Conservation (phyloP, 2,113 vertebrate genomes). For the Chionomys nivalis region DNA sequence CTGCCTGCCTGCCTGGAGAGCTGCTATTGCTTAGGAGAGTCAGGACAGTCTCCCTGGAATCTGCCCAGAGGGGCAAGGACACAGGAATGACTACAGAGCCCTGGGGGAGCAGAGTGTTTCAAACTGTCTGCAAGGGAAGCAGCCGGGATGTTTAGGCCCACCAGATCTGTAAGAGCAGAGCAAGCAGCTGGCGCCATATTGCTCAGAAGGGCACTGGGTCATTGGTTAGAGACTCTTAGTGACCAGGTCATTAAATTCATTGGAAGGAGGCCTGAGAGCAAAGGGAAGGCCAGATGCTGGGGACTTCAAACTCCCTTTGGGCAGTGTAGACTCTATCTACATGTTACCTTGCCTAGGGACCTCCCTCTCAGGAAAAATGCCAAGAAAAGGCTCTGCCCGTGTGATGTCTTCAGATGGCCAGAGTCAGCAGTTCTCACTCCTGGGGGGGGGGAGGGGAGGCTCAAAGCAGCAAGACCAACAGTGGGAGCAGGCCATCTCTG, state of each 20-base stretch:
- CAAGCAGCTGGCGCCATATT: background rate
- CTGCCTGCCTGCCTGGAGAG: background rate
- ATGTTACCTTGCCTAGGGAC: background rate
- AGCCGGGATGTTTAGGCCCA: background rate
- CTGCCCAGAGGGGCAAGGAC: background rate
- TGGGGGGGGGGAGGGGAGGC: background rate
- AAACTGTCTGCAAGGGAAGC: background rate
- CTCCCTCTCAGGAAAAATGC: background rate
- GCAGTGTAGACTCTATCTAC: background rate
- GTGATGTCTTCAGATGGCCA: background rate
- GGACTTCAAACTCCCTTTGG: background rate
- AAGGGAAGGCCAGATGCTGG: background rate
- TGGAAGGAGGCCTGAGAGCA: background rate
- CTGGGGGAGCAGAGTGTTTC: background rate
- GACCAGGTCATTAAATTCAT: background rate
- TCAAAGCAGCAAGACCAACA: background rate
- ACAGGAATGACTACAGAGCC: background rate
- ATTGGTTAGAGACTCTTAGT: background rate
- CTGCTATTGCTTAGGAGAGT: conserved; percentile 17
- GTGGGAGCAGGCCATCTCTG: too few species aligned
- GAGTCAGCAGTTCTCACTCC: background rate
- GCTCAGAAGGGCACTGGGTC: background rate
- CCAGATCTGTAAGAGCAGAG: background rate
- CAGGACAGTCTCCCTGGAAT: conserved; percentile 8
- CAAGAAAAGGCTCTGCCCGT: background rate